Percentiles rank a stretch among this genome's conserved stretches.
Conservation (phyloP, 2,797 vertebrate species). For the Chrysocyon brachyurus region DNA sequence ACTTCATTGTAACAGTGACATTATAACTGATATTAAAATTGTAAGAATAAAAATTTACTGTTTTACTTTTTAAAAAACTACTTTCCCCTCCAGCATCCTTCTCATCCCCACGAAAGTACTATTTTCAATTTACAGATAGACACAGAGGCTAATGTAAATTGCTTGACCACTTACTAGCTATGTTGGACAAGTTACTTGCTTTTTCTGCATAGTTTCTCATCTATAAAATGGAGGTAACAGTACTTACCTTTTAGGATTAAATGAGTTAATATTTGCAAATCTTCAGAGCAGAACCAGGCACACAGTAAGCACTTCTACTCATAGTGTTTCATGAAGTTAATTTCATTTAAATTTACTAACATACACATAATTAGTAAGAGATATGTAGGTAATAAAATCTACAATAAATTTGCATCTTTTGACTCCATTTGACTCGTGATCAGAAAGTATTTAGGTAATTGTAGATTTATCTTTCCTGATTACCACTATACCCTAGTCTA, state of each 20-base stretch:
- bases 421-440: not conserved
- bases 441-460: conserved; percentile 10
- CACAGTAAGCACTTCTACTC: not conserved
- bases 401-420: not conserved
- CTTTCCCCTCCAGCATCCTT: not conserved
- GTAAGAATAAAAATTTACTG: not conserved
- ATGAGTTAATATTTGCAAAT: not conserved
- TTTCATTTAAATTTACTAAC: not conserved
- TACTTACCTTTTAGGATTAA: not conserved
- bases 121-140: not conserved
- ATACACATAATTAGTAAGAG: not conserved
- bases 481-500: not conserved
- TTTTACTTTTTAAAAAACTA: conserved; percentile 8
- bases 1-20: not conserved
- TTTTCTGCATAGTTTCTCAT: conserved; percentile 14
- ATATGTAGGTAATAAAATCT: not conserved
- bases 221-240: not conserved
- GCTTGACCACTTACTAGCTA: not conserved
- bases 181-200: not conserved
- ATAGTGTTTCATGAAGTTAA: conserved; percentile 5
- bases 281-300: not conserved
- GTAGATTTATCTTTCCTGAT: not conserved
- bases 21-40: not conserved
- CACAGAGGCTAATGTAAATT: not conserved
- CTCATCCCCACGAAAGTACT: not conserved